Base-by-base conservation (phyloP, 2,888 invertebrate genomes). In the Branchinecta sandiegonensis region DNA sequence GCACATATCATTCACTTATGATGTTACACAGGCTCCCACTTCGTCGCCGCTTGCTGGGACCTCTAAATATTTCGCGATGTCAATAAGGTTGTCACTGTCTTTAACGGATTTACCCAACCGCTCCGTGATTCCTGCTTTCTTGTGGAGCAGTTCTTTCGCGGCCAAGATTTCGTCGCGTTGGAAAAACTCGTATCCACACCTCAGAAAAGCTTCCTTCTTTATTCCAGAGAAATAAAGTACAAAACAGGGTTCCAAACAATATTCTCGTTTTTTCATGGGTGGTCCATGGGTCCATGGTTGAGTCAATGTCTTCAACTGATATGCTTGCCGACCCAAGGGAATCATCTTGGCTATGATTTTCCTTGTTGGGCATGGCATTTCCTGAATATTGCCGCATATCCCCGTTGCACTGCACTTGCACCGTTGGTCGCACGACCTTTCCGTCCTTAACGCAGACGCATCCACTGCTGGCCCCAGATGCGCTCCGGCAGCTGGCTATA, bases 361-460 rank as follows among this genome's bases (percentile, higher is more conserved):
- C 56, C 56, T 56, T 56, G 14, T 56, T 56, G n/a, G 14, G 14
- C 14, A 14, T 56, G n/a, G 6, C 56, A 14, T 56, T n/a, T 56
- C 56, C 8, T n/a, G 14, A 56, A 14, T n/a, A 56, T 56, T 56
- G n/a, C 56, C 56, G 14, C 56, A 56, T 14, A n/a, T 56, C 56
- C n/a, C 14, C n/a, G 14, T 8, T n/a, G 14, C 56, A 8, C n/a
- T 7, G 8, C 56, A 7, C 14, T 56, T 56, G 14, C 8, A 56
- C 56, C 14, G n/a, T 14, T 56, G 7, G 14, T 56, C 8, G 50
- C 68, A 68, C 10, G 68, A 11, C 17, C 68, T 47, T 47, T n/a
- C 46, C 48, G 8, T 65, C 68, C n/a, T 66, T 66, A 5, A 65
- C 17, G 66, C 68, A 68, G 37, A 67, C 14, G 65, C 68, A 68